phyloP scores from a whole-genome alignment of 37 sponge, comb jelly and placozoan species.

The Cladorhizidae sp. region DNA sequence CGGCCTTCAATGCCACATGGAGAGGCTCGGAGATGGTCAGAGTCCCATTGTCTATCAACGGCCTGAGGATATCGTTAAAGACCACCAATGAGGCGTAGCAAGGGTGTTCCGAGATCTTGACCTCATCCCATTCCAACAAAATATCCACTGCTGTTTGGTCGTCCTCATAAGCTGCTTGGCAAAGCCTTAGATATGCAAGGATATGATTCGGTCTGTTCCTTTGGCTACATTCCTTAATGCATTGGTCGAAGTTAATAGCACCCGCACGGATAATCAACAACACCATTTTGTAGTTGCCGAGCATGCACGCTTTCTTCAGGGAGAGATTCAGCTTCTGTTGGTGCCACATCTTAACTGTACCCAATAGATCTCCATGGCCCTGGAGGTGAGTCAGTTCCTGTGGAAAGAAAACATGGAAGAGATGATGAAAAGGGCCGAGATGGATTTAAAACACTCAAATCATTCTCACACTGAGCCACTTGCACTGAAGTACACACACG shows the following conservation, averaged over 20 bases:
- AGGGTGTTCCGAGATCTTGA: constrained; percentile 6
- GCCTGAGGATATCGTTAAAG: constrained; percentile 39
- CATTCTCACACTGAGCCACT: too few relatives aligned
- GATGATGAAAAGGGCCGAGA: background rate
- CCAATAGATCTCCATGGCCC: background rate
- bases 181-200: constrained; percentile 55
- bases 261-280: constrained; percentile 40
- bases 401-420: background rate
- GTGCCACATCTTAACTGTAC: constrained; percentile 2
- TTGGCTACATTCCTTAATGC: constrained; percentile 39
- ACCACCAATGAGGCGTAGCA: constrained; percentile 5
- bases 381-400: constrained; percentile 1
- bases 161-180: constrained; percentile 52
- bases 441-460: too few relatives aligned
- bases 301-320: constrained; percentile 23
- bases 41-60: constrained; percentile 56
- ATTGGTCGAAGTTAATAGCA: constrained; percentile 52
- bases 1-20: constrained; percentile 38
- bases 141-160: constrained; percentile 43
- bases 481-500: too few relatives aligned
- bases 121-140: constrained; percentile 35
- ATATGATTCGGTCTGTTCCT: constrained; percentile 43
- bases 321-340: constrained; percentile 35
- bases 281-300: constrained; percentile 49
- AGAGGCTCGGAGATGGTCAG: constrained; percentile 28